Conservation (phyloP, 2,888 invertebrate genomes). For the Apodemia mormo region DNA sequence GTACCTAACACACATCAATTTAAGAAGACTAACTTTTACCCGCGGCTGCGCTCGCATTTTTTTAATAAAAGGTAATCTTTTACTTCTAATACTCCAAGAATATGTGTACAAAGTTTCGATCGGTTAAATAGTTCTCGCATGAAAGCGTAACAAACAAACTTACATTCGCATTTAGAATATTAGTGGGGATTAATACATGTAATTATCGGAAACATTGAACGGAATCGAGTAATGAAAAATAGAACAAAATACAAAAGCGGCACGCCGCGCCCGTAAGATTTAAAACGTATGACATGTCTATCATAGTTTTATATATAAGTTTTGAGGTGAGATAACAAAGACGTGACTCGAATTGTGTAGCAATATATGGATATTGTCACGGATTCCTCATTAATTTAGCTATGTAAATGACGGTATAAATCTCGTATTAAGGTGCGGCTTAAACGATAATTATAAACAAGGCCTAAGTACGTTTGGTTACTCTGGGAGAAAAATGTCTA, state of each 20-base stretch:
- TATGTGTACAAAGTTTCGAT: no score
- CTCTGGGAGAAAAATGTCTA: constrained; percentile 2
- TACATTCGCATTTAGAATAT: no score
- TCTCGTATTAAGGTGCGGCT: constrained; percentile 36
- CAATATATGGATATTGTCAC: constrained; percentile 42
- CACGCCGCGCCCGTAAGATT: background rate
- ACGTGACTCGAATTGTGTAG: constrained; percentile 56
- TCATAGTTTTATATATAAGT: constrained; percentile 1
- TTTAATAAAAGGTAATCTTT: no score
- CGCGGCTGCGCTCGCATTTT: no score
- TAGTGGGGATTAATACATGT: background rate
- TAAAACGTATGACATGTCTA: background rate
- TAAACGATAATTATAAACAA: constrained; percentile 13
- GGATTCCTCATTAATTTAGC: constrained; percentile 38
- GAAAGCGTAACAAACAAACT: no score
- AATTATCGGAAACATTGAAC: background rate
- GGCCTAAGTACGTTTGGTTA: constrained; percentile 1
- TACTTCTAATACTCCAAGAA: no score
- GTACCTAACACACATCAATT: no score
- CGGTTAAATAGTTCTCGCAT: no score
- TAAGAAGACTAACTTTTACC: background rate
- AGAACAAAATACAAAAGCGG: background rate
- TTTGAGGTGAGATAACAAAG: constrained; percentile 50
- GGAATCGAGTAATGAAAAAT: no score
- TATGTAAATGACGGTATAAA: constrained; percentile 37